Conservation (phyloP, 2,888 invertebrate species). For the Acleris emargana region DNA sequence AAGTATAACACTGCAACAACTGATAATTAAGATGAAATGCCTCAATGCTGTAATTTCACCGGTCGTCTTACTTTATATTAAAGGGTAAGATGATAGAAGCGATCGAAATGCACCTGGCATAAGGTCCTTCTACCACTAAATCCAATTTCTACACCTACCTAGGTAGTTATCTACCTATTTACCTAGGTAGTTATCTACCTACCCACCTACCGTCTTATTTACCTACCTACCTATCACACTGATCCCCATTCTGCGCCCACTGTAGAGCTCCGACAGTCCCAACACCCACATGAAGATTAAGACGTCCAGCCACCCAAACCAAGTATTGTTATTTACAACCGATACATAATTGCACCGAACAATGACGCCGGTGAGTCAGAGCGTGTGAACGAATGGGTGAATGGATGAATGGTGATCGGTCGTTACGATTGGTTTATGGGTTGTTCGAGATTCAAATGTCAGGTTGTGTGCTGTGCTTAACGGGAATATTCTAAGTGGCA, state of each 20-base stretch:
- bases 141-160: too few species aligned
- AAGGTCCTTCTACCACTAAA: too few species aligned
- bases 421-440: slow-evolving; percentile 36
- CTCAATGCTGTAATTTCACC: too few species aligned
- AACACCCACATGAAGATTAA: slow-evolving; percentile 41
- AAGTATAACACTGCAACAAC: too few species aligned
- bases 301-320: slow-evolving; percentile 39
- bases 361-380: slow-evolving; percentile 39
- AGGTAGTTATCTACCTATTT: too few species aligned
- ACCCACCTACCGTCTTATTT: too few species aligned
- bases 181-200: too few species aligned
- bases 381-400: slow-evolving; percentile 40
- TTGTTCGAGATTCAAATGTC: slow-evolving; percentile 34
- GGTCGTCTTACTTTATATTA: too few species aligned
- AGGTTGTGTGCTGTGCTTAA: background rate
- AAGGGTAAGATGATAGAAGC: too few species aligned
- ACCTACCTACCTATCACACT: too few species aligned
- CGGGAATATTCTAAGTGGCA: background rate
- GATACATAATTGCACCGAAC: slow-evolving; percentile 35
- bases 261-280: slow-evolving; percentile 7
- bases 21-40: too few species aligned
- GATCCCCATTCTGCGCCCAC: slow-evolving; percentile 6
- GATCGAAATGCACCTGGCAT: too few species aligned
- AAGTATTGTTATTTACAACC: slow-evolving; percentile 46
- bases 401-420: slow-evolving; percentile 44